Percentiles rank a stretch among this genome's conserved stretches.
Conservation (phyloP, 2,888 invertebrate genomes). For the Dryocosmus kuriphilus region DNA sequence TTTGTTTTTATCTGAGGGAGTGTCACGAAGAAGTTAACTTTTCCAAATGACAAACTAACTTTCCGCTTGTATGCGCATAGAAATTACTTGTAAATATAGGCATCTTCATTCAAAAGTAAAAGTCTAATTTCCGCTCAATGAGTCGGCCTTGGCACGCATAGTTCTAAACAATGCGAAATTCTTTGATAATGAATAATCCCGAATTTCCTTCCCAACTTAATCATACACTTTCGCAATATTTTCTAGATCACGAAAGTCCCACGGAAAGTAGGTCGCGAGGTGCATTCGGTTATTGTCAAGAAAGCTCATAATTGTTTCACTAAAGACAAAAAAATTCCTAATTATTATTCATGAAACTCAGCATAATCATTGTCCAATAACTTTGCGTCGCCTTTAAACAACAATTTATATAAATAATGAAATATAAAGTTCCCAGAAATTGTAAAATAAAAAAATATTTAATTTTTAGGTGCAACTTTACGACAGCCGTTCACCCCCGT, state of each 20-base stretch:
- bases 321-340: too few relatives aligned
- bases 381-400: too few relatives aligned
- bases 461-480: too few relatives aligned
- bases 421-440: too few relatives aligned
- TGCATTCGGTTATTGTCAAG: too few relatives aligned
- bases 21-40: neutral
- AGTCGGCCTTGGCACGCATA: neutral
- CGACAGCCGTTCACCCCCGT: too few relatives aligned
- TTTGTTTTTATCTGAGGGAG: neutral
- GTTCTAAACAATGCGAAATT: neutral
- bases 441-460: too few relatives aligned
- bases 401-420: too few relatives aligned
- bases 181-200: neutral
- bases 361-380: too few relatives aligned
- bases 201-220: neutral
- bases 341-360: too few relatives aligned
- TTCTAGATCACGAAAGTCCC: neutral
- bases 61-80: neutral
- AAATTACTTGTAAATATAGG: neutral
- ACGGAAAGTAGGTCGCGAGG: too few relatives aligned
- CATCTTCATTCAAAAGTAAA: neutral
- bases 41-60: neutral
- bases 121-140: neutral
- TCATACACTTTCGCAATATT: neutral
- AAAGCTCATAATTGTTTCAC: too few relatives aligned